phyloP scores from a whole-genome alignment of 30 jellyfish, hydroid and myxozoan genomes.

The Morbakka virulenta region DNA sequence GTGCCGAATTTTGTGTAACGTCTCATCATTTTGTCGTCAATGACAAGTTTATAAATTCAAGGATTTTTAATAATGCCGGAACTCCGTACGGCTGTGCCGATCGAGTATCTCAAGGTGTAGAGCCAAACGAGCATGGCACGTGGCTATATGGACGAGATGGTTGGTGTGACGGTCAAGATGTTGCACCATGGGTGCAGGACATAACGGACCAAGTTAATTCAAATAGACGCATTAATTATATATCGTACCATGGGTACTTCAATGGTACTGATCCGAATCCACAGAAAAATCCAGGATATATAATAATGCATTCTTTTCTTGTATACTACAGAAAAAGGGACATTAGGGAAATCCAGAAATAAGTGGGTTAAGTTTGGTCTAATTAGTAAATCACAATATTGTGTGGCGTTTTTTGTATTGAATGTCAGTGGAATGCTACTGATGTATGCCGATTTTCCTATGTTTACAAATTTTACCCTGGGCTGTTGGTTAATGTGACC shows the following conservation, averaged over 20 bases:
- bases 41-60: slow-evolving; percentile 62
- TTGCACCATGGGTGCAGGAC: slow-evolving; percentile 96
- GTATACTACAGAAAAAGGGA: slow-evolving; percentile 66
- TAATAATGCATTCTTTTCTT: slow-evolving; percentile 87
- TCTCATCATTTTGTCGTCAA: slow-evolving; percentile 82
- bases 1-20: slow-evolving; percentile 98
- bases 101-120: slow-evolving; percentile 85
- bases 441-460: too few relatives aligned
- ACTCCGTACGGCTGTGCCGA: slow-evolving; percentile 99
- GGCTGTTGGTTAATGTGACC: too few relatives aligned
- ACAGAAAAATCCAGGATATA: slow-evolving; percentile 74
- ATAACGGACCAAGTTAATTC: slow-evolving; percentile 76
- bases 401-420: too few relatives aligned
- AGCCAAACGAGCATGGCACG: slow-evolving; percentile 98
- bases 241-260: slow-evolving; percentile 74
- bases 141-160: slow-evolving; percentile 99
- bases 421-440: too few relatives aligned
- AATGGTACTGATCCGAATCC: slow-evolving; percentile 96
- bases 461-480: too few relatives aligned
- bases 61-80: slow-evolving; percentile 93
- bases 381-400: too few relatives aligned
- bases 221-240: slow-evolving; percentile 38
- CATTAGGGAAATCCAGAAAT: too few relatives aligned
- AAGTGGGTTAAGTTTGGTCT: too few relatives aligned
- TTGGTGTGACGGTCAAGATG: slow-evolving; percentile 99